phyloP scores from a whole-genome alignment of 2,888 invertebrate species.

The Alloscopus bannaensis region DNA sequence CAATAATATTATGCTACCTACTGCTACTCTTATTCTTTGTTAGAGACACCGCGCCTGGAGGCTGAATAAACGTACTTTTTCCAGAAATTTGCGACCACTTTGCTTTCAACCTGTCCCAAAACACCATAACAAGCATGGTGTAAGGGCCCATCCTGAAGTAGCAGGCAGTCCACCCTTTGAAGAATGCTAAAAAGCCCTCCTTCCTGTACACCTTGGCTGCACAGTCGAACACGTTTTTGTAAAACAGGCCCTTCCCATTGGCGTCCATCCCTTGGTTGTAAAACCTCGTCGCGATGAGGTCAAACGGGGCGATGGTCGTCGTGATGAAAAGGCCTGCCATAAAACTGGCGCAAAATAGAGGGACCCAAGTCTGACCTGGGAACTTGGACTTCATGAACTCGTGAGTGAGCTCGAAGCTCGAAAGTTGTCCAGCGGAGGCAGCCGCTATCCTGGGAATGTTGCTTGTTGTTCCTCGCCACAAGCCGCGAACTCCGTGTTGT shows the following conservation, averaged over 20 bases:
- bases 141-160: conserved; percentile 94
- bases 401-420: conserved; percentile 81
- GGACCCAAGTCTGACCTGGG: conserved; percentile 79
- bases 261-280: conserved; percentile 89
- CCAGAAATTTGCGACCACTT: too few relatives aligned
- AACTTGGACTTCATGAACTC: conserved; percentile 74
- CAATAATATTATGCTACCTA: too few relatives aligned
- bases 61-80: too few relatives aligned
- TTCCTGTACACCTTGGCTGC: conserved; percentile 83
- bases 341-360: conserved; percentile 85
- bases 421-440: conserved; percentile 89
- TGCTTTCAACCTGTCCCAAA: conserved; percentile 85
- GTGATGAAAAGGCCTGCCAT: conserved; percentile 88
- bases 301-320: conserved; percentile 89
- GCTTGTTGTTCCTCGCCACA: conserved; percentile 88
- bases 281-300: conserved; percentile 89
- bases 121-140: conserved; percentile 88
- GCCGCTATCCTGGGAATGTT: conserved; percentile 85
- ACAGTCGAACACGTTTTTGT: conserved; percentile 86
- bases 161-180: conserved; percentile 92
- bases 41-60: too few relatives aligned
- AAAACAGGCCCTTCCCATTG: conserved; percentile 80
- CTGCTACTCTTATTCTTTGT: too few relatives aligned
- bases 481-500: conserved; percentile 78
- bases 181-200: conserved; percentile 88